These are phyloP conservation scores for Vireo altiloquus DNA, from an alignment of 2,113 vertebrate genomes.

Conservation along the genomic window DNA sequence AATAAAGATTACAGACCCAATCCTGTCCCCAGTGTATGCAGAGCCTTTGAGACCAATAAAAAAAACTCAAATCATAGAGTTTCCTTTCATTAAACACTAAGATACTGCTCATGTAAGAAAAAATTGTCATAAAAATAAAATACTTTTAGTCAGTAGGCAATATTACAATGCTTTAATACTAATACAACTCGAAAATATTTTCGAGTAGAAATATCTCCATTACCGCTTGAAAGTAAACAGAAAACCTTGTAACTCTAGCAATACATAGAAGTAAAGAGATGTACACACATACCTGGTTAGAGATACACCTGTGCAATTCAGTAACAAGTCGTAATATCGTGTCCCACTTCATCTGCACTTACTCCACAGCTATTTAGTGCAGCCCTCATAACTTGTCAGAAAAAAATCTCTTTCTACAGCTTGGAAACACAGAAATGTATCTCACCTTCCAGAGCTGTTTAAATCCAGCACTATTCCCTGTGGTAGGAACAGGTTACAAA, in stretches of 20 bases:
- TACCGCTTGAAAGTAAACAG: background rate
- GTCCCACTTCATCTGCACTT: conserved; percentile 16
- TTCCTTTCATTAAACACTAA: background rate
- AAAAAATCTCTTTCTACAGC: background rate
- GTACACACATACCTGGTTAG: conserved; percentile 26
- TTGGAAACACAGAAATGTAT: background rate
- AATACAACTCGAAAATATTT: background rate
- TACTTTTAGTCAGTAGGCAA: background rate
- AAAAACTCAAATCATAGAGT: background rate
- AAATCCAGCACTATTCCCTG: background rate
- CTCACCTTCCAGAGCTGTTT: background rate
- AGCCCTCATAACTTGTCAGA: background rate
- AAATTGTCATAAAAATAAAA: background rate
- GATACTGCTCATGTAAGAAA: background rate
- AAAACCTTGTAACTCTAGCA: background rate
- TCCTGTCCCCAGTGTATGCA: background rate
- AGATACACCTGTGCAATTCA: conserved; percentile 34
- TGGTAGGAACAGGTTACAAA: background rate
- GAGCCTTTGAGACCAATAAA: background rate
- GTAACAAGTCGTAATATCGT: conserved; percentile 20
- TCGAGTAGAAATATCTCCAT: background rate
- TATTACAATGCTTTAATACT: background rate
- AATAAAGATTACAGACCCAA: background rate
- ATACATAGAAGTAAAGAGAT: background rate
- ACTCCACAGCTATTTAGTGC: background rate